Evolutionary conservation across 2,888 invertebrate species (phyloP), one percentile per base, ranked within the genome.

Genomic region (Spodoptera littoralis): DNA sequence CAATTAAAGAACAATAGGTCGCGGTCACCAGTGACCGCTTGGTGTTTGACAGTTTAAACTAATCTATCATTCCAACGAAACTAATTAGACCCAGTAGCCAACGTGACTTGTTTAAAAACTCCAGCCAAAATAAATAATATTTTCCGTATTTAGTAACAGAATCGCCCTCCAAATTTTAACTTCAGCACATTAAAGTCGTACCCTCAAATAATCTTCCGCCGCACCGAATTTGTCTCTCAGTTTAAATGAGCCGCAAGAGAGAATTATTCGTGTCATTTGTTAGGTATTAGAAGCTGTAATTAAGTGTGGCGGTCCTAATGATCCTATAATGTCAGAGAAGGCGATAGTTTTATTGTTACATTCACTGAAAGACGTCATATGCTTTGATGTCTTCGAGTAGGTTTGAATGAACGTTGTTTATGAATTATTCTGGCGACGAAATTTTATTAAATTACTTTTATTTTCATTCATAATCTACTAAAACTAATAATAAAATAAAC

Each of bases 251-350:
- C 71, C 77, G 77, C 72, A 80, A 76, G 74, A 70, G 77, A 72
- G 68, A 82, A 86, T 87, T 87, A 85, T 85, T 81, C 73, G 83
- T 77, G 78, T 80, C 83, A 80, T 84, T 88, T 85, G 81, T 84
- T 82, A 59, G 53, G 65, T 79, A 84, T 82, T 78, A 73, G 73
- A 72, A 50, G 60, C 65, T 57, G 73, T 83, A 81, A 80, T 82
- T 76, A 80, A 71, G 77, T 73, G 72, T 70, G 65, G 65, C 60
- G 58, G 58, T 50, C 60, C 52, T 76, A 79, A 77, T 70, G 74
- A 69, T 60, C 60, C 64, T 45, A 47, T 65, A 65, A 69, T 67
- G 51, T 56, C 44, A 60, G 41, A 46, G 4, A 44, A 18, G 11
- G 41, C 47, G 36, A 61, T 65, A 61, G 55, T 65, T 70, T 61